These are phyloP conservation scores for Platichthys flesus DNA, from an alignment of 2,113 vertebrate species.

Conservation along the genomic window DNA sequence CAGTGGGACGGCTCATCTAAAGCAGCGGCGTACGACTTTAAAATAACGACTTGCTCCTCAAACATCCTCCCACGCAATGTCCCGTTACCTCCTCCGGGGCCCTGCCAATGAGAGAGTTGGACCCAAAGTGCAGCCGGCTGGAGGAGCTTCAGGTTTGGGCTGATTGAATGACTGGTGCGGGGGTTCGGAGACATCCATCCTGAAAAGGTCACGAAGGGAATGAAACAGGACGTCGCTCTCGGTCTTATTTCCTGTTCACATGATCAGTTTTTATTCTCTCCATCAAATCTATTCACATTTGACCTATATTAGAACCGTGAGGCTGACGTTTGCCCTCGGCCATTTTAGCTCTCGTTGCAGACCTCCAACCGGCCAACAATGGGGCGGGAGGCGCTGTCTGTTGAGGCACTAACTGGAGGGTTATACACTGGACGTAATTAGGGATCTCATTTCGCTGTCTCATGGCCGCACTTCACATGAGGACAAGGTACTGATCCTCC, in stretches of 20 bases:
- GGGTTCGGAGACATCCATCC: background rate
- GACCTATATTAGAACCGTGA: too few species aligned
- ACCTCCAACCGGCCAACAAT: background rate
- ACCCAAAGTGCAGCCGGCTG: background rate
- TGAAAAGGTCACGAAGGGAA: conserved; percentile 19
- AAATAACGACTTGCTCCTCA: conserved; percentile 51
- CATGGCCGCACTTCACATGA: background rate
- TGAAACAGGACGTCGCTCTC: background rate
- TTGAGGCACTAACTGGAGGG: background rate
- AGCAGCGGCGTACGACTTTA: conserved; percentile 45
- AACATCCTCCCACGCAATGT: background rate
- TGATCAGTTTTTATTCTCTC: too few species aligned
- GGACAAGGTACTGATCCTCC: background rate
- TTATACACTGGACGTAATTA: background rate
- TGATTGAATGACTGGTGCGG: conserved; percentile 23
- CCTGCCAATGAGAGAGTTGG: background rate
- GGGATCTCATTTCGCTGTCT: background rate
- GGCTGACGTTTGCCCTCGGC: too few species aligned
- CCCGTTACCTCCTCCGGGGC: background rate
- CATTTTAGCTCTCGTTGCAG: too few species aligned
- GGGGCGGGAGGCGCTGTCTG: too few species aligned
- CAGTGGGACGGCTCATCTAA: conserved; percentile 34
- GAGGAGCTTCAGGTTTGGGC: conserved; percentile 8
- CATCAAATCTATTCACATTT: too few species aligned
- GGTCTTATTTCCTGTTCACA: background rate